phyloP scores from a whole-genome alignment of 2,888 invertebrate species.

The Halocaridina rubra region DNA sequence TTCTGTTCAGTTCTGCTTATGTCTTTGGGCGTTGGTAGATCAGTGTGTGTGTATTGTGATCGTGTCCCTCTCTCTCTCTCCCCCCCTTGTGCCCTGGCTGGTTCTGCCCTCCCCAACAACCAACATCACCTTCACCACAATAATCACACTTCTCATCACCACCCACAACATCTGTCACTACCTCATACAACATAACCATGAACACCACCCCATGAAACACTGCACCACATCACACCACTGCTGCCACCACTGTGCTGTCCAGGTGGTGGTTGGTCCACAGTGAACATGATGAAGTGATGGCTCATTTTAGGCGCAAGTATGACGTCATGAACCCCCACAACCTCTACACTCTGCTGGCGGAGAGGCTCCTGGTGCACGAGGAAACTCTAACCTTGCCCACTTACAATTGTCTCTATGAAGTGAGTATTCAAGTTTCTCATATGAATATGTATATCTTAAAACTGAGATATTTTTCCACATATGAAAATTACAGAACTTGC shows the following conservation, averaged over 20 bases:
- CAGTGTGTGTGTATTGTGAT: constrained; percentile 50
- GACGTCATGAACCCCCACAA: constrained; percentile 99
- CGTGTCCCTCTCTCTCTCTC: constrained; percentile 52
- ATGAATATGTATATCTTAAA: too few species aligned
- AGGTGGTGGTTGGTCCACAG: constrained; percentile 51
- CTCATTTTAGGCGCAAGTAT: constrained; percentile 85
- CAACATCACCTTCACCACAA: constrained; percentile 25
- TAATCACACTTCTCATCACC: background rate
- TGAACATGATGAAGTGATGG: constrained; percentile 50
- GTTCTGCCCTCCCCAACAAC: constrained; percentile 39
- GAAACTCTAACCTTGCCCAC: constrained; percentile 92
- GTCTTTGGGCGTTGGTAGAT: constrained; percentile 31
- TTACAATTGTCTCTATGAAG: constrained; percentile 98
- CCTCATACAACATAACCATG: background rate
- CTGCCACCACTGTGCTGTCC: background rate
- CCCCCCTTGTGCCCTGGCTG: constrained; percentile 44
- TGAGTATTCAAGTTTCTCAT: too few species aligned
- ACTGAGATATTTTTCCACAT: too few species aligned
- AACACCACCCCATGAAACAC: background rate
- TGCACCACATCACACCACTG: background rate
- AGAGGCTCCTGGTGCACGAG: constrained; percentile 88
- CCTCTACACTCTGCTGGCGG: constrained; percentile 94
- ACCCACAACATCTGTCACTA: background rate
- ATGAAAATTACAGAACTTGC: too few species aligned
- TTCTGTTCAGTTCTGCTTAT: background rate